Evolutionary conservation across 1,140 invertebrate genomes (phyloP).

Genomic region (Zaprionus vittiger): DNA sequence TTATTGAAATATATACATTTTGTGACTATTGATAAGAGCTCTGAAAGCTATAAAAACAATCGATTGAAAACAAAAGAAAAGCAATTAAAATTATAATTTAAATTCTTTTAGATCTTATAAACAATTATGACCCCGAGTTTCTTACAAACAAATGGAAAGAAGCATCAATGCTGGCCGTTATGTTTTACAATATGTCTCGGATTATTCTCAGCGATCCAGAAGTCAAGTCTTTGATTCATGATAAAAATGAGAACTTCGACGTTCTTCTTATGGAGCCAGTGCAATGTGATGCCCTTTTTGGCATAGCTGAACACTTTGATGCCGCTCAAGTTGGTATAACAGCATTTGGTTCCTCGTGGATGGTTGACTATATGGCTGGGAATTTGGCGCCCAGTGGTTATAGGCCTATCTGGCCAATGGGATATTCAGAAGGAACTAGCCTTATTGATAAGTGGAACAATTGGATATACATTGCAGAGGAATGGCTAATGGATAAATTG

Average conservation of each 20-base stretch:
- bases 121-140: neutral
- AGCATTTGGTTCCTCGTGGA: slow-evolving; percentile 41
- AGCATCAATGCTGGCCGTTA: neutral
- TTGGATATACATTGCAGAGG: slow-evolving; percentile 51
- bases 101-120: slow-evolving; percentile 3
- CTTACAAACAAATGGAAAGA: slow-evolving; percentile 44
- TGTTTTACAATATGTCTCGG: slow-evolving; percentile 23
- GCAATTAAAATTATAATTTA: neutral
- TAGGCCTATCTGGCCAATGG: slow-evolving; percentile 63
- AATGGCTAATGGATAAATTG: slow-evolving; percentile 34
- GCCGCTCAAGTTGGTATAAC: slow-evolving; percentile 57
- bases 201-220: slow-evolving; percentile 26
- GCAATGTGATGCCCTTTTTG: slow-evolving; percentile 51
- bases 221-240: slow-evolving; percentile 42
- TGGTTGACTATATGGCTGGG: slow-evolving; percentile 39
- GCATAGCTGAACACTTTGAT: slow-evolving; percentile 55
- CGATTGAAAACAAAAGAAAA: too few relatives aligned
- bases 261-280: slow-evolving; percentile 56
- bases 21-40: neutral
- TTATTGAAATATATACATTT: neutral
- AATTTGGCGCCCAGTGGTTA: slow-evolving; percentile 66
- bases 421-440: slow-evolving; percentile 67
- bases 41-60: neutral
- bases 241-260: slow-evolving; percentile 55
- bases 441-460: slow-evolving; percentile 81